phyloP scores from a whole-genome alignment of 2,113 vertebrate genomes.

The Cebidichthys violaceus region DNA sequence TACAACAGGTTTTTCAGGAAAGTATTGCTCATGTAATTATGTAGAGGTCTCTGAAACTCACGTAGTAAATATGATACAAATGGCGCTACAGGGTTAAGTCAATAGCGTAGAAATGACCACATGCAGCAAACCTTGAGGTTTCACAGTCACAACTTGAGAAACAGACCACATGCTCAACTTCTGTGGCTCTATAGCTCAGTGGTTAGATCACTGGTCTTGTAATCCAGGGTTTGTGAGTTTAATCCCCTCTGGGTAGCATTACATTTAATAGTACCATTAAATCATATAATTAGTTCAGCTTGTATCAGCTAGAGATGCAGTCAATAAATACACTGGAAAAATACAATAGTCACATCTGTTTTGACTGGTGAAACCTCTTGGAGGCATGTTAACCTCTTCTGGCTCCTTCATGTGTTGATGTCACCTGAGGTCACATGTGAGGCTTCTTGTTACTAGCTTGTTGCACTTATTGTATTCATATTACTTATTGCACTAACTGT shows the following conservation, averaged over 20 bases:
- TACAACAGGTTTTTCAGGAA: no score
- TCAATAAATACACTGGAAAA: not conserved
- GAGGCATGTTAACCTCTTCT: not conserved
- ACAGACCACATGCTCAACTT: not conserved
- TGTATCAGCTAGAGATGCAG: not conserved
- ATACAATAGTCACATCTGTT: no score
- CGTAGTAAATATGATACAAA: no score
- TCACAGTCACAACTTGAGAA: no score
- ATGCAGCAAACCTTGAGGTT: no score
- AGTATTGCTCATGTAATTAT: no score
- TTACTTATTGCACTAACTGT: no score
- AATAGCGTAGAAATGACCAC: no score
- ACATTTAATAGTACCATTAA: not conserved
- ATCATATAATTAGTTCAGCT: not conserved
- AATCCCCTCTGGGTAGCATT: not conserved
- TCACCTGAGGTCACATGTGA: conserved; percentile 31
- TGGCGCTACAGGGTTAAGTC: no score
- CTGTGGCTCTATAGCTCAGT: conserved; percentile 23
- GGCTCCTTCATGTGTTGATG: not conserved
- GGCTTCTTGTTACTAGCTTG: no score
- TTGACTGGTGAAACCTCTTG: not conserved
- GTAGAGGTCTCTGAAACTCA: no score
- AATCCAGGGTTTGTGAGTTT: conserved; percentile 25
- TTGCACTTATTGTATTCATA: no score
- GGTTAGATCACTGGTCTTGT: conserved; percentile 25